Base-by-base conservation (phyloP, 2,888 invertebrate genomes). In the Sceliomorpha sp. region DNA sequence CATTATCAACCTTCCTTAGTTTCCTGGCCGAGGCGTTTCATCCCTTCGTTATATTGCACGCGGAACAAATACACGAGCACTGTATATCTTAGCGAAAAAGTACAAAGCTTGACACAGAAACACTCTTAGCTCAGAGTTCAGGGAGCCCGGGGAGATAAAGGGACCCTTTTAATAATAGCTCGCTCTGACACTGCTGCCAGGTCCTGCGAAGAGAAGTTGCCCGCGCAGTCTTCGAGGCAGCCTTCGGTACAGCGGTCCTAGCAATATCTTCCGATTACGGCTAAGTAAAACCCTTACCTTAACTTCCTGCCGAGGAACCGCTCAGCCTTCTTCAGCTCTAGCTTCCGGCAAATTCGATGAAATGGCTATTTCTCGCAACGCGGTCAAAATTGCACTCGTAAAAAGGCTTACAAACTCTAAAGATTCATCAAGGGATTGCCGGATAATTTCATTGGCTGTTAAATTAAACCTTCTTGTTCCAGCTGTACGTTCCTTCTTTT, bases 191-290 rank as follows among this genome's bases (percentile, higher is more conserved):
- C 79, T 80, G 76, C 76, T 79, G 73, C 79, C 77, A 78, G 77
- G 80, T 78, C 84, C 80, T 86, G 85, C 84, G n/a, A n/a, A n/a
- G n/a, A n/a, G n/a, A n/a, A n/a, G n/a, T n/a, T n/a, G n/a, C n/a
- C n/a, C n/a, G n/a, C n/a, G n/a, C n/a, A n/a, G n/a, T n/a, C n/a
- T n/a, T n/a, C n/a, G n/a, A n/a, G n/a, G n/a, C n/a, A n/a, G 86
- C 85, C 86, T 79, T 79, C 78, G 83, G 83, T 85, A 81, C 85
- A 80, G 80, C 79, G 83, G 84, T 83, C 79, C 82, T 74, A 80
- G 87, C 87, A 87, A 87, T 87, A 87, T 87, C 87, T 87, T 85
- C 86, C 86, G 86, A 87, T 87, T 87, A 87, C 81, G 85, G 84
- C 84, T 85, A 86, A 87, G 86, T 87, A 86, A 87, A 87, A 82